phyloP scores from a whole-genome alignment of 2,113 vertebrate genomes.

The Haplochromis vanheusdeni region DNA sequence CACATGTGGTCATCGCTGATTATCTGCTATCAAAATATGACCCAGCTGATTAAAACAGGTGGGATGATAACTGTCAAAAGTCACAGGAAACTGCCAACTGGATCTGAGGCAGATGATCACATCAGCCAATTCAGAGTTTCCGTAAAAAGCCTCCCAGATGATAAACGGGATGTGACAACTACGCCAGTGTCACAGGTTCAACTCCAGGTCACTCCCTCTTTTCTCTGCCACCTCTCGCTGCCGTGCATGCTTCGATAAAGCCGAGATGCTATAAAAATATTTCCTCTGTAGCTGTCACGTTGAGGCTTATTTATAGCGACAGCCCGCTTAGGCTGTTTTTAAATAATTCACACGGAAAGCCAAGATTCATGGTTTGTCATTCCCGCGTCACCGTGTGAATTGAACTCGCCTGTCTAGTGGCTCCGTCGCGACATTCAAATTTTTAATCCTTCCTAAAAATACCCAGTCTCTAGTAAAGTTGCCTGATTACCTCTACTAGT shows the following conservation, averaged over 20 bases:
- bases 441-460: not conserved
- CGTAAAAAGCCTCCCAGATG: not conserved
- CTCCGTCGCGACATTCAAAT: not conserved
- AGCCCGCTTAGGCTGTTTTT: constrained; percentile 19
- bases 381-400: not conserved
- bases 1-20: not conserved
- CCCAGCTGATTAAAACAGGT: not conserved
- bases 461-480: not conserved
- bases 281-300: constrained; percentile 14
- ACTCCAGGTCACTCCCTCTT: not conserved
- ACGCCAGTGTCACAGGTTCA: constrained; percentile 28
- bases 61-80: not conserved
- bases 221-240: not conserved
- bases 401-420: not conserved
- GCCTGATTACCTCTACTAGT: not conserved
- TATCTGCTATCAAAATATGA: not conserved
- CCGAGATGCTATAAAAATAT: constrained; percentile 19
- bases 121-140: constrained; percentile 13
- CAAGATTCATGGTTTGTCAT: constrained; percentile 17
- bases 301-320: constrained; percentile 30
- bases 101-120: not conserved
- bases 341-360: constrained; percentile 34
- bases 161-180: not conserved
- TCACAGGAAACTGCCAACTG: not conserved
- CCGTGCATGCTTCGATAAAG: not conserved